Conservation (phyloP, 2,888 invertebrate species). For the Lasioglossum leucozonium region DNA sequence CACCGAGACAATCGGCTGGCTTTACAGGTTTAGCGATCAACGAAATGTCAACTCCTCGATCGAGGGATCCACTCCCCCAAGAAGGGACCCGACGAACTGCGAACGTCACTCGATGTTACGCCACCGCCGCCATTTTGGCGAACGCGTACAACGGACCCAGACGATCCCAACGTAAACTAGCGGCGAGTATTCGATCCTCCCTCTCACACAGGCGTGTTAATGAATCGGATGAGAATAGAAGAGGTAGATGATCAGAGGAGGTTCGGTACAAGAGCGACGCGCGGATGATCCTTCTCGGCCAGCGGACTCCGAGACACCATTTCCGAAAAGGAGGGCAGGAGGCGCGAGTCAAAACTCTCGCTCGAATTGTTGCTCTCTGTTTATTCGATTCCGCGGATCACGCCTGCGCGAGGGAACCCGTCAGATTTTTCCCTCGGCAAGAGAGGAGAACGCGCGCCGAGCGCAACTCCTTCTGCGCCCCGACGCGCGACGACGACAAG, state of each 20-base stretch:
- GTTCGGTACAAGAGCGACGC: background rate
- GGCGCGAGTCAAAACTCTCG: conserved; percentile 45
- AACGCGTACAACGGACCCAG: conserved; percentile 61
- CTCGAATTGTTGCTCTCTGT: conserved; percentile 50
- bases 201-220: background rate
- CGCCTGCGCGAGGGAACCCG: conserved; percentile 57
- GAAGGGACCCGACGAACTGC: conserved; percentile 17
- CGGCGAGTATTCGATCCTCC: background rate
- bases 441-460: conserved; percentile 18
- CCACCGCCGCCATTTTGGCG: conserved; percentile 80
- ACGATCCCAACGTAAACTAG: background rate
- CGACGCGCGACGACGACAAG: background rate
- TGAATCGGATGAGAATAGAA: background rate
- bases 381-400: conserved; percentile 59
- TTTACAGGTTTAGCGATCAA: conserved; percentile 28
- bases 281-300: conserved; percentile 12
- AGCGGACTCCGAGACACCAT: conserved; percentile 28
- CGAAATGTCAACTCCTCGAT: conserved; percentile 3
- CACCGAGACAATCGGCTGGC: conserved; percentile 46
- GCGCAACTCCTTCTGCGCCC: conserved; percentile 32
- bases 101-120: conserved; percentile 49
- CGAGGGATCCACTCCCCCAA: background rate
- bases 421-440: background rate
- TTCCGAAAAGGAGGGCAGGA: conserved; percentile 55
- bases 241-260: background rate